Evolutionary conservation across 2,113 vertebrate species (phyloP).

Genomic region (mouse (Mus musculus)): DNA sequence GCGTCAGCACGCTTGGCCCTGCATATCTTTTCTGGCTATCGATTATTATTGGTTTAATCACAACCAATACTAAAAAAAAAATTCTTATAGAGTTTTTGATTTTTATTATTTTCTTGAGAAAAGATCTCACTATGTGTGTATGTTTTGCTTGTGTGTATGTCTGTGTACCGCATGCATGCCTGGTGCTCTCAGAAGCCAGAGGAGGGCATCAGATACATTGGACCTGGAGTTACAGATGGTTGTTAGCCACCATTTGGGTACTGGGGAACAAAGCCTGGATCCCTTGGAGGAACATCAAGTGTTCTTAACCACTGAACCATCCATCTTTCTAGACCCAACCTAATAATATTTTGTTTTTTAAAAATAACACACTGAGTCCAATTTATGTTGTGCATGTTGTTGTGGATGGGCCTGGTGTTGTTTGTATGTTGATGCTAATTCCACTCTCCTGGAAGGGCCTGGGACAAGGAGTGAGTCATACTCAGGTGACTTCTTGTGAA

Average conservation of each 20-base stretch:
- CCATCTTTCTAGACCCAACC: not conserved
- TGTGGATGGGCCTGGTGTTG: not conserved
- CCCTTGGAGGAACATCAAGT: not conserved
- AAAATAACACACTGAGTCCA: not conserved
- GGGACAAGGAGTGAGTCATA: too few relatives aligned
- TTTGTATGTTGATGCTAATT: too few relatives aligned
- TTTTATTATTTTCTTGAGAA: not conserved
- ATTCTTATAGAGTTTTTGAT: not conserved
- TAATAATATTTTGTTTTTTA: not conserved
- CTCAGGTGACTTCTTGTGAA: too few relatives aligned
- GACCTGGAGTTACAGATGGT: not conserved
- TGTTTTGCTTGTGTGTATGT: not conserved
- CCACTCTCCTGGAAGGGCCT: too few relatives aligned
- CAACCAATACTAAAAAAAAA: not conserved
- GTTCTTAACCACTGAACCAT: not conserved
- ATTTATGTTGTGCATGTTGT: not conserved
- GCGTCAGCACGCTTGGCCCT: not conserved
- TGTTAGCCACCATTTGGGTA: not conserved
- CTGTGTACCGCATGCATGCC: not conserved
- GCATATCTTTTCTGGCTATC: not conserved
- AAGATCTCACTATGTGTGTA: not conserved
- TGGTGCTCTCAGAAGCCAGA: not conserved
- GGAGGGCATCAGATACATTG: not conserved
- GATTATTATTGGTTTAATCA: not conserved
- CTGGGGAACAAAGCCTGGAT: not conserved